A percentile compares a stretch with the other conserved stretches of the same genome.
Conservation (phyloP, 2,797 vertebrate species). For the Onychomys leucogaster region DNA sequence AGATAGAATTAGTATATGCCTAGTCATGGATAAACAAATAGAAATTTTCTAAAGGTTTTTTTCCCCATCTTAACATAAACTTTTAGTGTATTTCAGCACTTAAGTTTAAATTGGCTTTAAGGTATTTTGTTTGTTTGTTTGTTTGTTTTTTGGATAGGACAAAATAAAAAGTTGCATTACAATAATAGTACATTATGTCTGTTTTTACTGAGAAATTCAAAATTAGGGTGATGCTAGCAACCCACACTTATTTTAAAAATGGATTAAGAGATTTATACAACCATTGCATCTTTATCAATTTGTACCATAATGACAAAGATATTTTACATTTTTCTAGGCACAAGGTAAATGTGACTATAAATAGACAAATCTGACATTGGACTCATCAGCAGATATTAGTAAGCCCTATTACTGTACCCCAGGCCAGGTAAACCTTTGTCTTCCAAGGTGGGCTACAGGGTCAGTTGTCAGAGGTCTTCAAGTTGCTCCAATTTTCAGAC, state of each 20-base stretch:
- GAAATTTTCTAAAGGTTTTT: neutral
- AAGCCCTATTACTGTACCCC: neutral
- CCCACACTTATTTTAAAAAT: neutral
- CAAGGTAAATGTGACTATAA: neutral
- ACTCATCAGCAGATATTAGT: neutral
- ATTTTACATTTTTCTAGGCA: neutral
- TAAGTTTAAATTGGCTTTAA: neutral
- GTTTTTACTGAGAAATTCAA: conserved; percentile 18
- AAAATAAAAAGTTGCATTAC: neutral
- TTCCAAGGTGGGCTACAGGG: neutral
- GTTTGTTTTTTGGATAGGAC: neutral
- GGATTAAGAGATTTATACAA: neutral
- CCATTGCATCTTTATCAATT: neutral
- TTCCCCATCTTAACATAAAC: neutral
- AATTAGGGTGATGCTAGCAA: neutral
- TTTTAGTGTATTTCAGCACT: neutral
- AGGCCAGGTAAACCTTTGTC: neutral
- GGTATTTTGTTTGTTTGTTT: no score
- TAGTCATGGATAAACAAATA: neutral
- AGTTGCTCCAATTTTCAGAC: neutral
- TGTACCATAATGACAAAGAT: neutral
- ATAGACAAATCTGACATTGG: neutral
- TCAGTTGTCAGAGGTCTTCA: neutral
- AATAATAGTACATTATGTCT: neutral
- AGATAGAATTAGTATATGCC: neutral